A percentile compares a stretch with the other conserved stretches of the same genome.
Evolutionary conservation across 2,888 invertebrate species (phyloP).

Genomic region (Belgica antarctica): DNA sequence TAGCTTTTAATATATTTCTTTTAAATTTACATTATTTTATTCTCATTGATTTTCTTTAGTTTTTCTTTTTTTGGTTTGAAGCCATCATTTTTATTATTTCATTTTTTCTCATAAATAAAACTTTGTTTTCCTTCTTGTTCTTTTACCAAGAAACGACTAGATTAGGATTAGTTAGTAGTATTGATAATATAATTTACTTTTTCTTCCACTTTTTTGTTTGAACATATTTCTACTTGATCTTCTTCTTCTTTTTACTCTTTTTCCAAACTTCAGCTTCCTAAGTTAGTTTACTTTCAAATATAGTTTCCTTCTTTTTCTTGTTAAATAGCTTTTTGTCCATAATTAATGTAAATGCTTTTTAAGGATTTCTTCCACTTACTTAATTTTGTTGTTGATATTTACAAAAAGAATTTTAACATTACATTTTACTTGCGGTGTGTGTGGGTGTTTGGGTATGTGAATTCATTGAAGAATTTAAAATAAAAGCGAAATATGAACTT

Average conservation of each 20-base stretch:
- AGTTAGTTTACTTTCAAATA: constrained; percentile 29
- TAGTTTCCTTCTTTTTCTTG: not conserved
- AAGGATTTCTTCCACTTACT: constrained; percentile 21
- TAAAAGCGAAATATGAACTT: not conserved
- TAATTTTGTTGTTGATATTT: constrained; percentile 11
- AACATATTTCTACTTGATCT: constrained; percentile 26
- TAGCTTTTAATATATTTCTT: constrained; percentile 6
- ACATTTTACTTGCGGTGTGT: not conserved
- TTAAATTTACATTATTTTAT: constrained; percentile 17
- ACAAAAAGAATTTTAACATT: constrained; percentile 32
- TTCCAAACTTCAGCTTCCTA: not conserved
- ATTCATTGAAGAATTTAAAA: not conserved
- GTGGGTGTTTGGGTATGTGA: not conserved
- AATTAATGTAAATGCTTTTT: constrained; percentile 23
- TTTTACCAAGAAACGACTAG: constrained; percentile 38
- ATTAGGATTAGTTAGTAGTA: constrained; percentile 35
- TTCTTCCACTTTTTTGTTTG: constrained; percentile 7
- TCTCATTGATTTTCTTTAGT: not conserved
- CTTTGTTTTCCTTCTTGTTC: constrained; percentile 13
- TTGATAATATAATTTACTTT: constrained; percentile 41
- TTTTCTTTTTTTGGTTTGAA: constrained; percentile 30
- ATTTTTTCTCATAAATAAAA: constrained; percentile 32
- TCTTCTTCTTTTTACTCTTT: not conserved
- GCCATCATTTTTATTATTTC: constrained; percentile 25
- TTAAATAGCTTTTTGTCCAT: constrained; percentile 5